Evolutionary conservation across 2,888 invertebrate genomes (phyloP), one percentile per base, ranked within the genome.

Genomic region (Phyllotreta cruciferae): DNA sequence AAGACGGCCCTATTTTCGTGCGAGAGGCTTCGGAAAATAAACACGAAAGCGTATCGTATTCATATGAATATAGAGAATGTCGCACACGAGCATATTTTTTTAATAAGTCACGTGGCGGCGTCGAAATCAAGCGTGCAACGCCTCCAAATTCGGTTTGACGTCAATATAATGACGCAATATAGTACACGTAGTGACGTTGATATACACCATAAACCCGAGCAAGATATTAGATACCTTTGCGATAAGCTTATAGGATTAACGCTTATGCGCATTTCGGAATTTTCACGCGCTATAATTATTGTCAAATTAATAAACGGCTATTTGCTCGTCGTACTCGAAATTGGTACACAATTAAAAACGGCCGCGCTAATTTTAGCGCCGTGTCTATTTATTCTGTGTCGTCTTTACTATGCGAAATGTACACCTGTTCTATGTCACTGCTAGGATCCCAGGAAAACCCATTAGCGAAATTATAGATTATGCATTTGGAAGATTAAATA

Each of bases 81-180:
- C 24, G 24, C 24, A 24, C 24, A 4, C 2, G 24, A 24, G 24
- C 24, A 24, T 24, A 24, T 24, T 24, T 24, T 24, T 24, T 24
- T 24, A 24, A 24, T 24, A 24, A 24, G 24, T 24, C 24, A 24
- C 24, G 24, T 24, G 24, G 24, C 24, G 24, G 50, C 38, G 35
- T 24, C 36, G 38, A 41, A 36, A 49, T 54, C 63, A 45, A 60
- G 41, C 47, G 58, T 57, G 53, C 55, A 53, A 63, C 72, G 74
- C 74, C 74, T 74, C 68, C 73, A 72, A 72, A 74, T 69, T 74
- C 72, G 66, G 69, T 60, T 69, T 75, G 75, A 75, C 75, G 75
- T 75, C 75, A 76, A 75, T 72, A 57, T 57, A 50, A 66, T 75
- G 74, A 74, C 74, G 75, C 74, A 76, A 76, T 62, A n/a, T 39